Conservation (phyloP, 2,797 vertebrate genomes). For the Gymnothorax javanicus region DNA sequence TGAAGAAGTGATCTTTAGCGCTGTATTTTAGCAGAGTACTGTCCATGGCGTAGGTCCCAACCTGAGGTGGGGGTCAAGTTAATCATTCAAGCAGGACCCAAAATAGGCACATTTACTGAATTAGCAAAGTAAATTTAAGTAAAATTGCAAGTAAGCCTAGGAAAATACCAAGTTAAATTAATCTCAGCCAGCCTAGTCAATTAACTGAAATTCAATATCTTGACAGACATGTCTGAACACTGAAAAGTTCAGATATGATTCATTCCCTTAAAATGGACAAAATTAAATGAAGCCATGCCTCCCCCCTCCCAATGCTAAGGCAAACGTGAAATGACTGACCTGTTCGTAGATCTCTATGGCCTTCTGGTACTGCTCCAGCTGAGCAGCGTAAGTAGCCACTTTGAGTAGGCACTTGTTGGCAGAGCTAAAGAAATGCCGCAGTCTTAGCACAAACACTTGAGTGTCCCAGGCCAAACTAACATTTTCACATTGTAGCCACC, state of each 20-base stretch:
- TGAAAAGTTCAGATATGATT: not conserved
- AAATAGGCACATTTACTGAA: not conserved
- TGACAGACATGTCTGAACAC: not conserved
- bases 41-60: slow-evolving; percentile 79
- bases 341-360: slow-evolving; percentile 93
- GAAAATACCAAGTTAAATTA: not conserved
- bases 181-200: not conserved
- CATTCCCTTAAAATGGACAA: not conserved
- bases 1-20: slow-evolving; percentile 83
- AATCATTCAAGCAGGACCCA: not conserved
- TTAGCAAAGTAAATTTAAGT: not conserved
- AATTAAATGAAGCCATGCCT: not conserved
- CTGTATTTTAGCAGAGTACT: slow-evolving; percentile 79
- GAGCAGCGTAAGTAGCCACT: slow-evolving; percentile 88
- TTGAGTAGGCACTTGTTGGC: slow-evolving; percentile 96
- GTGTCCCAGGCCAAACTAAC: too few species aligned
- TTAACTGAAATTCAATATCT: not conserved
- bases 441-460: too few species aligned
- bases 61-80: slow-evolving; percentile 51
- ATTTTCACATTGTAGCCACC: too few species aligned
- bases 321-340: slow-evolving; percentile 60
- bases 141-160: not conserved
- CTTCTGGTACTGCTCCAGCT: slow-evolving; percentile 91
- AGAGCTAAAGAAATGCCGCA: slow-evolving; percentile 49
- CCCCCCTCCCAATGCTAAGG: too few species aligned